A percentile compares a stretch with the other conserved stretches of the same genome.
Evolutionary conservation across 2,113 vertebrate species (phyloP).

Genomic region (Micromys minutus): DNA sequence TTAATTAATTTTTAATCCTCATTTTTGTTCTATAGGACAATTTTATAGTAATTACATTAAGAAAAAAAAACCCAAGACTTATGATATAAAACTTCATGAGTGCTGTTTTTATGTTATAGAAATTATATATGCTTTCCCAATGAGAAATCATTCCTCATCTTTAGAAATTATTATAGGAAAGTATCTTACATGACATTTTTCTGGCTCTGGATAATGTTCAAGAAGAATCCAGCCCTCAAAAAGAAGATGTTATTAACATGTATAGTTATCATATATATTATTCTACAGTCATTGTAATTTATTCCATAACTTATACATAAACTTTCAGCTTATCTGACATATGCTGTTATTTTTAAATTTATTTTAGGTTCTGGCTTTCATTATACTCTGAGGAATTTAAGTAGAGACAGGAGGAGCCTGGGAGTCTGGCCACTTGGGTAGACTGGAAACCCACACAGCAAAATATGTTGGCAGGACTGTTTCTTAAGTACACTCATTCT

Average conservation of each 20-base stretch:
- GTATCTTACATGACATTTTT: background rate
- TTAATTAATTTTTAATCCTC: background rate
- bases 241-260: background rate
- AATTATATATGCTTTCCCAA: background rate
- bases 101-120: background rate
- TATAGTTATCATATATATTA: background rate
- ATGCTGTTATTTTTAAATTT: background rate
- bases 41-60: background rate
- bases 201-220: background rate
- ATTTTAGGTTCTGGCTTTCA: background rate
- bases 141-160: background rate
- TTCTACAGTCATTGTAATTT: background rate
- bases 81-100: background rate
- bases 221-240: background rate
- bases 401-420: background rate
- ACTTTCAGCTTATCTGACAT: background rate
- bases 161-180: background rate
- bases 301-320: background rate
- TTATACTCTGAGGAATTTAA: background rate
- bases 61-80: background rate
- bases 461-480: background rate
- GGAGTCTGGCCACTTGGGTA: background rate
- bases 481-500: background rate
- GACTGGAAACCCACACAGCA: background rate
- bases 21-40: background rate